Base-by-base conservation (phyloP, 1,140 invertebrate species). In the Brachionus sp. region DNA sequence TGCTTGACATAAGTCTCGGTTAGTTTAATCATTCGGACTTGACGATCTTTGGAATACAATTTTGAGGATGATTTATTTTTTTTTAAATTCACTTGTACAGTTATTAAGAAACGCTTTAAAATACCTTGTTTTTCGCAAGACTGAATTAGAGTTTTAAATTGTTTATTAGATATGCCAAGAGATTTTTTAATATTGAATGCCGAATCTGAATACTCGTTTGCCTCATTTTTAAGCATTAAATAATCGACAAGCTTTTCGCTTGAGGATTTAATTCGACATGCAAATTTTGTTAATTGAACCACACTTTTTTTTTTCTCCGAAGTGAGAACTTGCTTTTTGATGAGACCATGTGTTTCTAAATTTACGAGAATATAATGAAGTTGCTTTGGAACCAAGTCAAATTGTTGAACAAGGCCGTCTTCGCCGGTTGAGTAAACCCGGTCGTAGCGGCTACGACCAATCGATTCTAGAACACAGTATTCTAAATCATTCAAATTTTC, bases 401-500 rank as follows among this genome's bases (percentile, higher is more conserved):
- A 80, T 44, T 42, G 16, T 39, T 80, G 77, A 16, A 44, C 46
- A 5, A 80, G 77, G n/a, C 77, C 77, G 35, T 80, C 19, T 7
- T 80, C 77, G 37, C 77, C 77, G 1, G 39, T 80, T 12, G 77
- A 62, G 5, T 57, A 39, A 29, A 29, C 33, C 10, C 77, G 46
- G n/a, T 66, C 62, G n/a, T 42, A 66, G 6, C 77, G 46, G 7
- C 35, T 16, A 4, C 16, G 19, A 39, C 77, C 77, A 44, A 80
- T 80, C 13, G 50, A 39, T 7, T 80, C 77, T 6, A 80, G 50
- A 16, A 80, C 62, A 62, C 77, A 80, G 33, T 37, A 80, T 12
- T 80, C 77, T 10, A 80, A 25, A 62, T 80, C 62, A 42, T 66
- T 80, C 2, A 80, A 4, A 80, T 35, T 25, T 80, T 80, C 77